Evolutionary conservation across 2,888 invertebrate genomes (phyloP), one percentile per base, ranked within the genome.

Genomic region (Bugula neritina): DNA sequence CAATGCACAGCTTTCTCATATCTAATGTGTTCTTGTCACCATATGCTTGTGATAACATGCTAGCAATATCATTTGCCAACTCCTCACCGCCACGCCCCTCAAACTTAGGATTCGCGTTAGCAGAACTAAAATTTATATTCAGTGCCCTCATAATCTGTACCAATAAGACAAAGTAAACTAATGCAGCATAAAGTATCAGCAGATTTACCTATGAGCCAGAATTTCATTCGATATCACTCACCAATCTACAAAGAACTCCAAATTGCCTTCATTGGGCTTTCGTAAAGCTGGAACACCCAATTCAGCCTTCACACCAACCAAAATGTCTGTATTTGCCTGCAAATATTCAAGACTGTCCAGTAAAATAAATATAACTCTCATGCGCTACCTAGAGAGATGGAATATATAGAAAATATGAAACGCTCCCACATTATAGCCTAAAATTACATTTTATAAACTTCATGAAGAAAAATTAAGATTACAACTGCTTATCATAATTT

Each of bases 211-310:
- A n/a, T n/a, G n/a, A n/a, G n/a, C n/a, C n/a, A n/a, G n/a, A n/a
- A n/a, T n/a, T n/a, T n/a, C n/a, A n/a, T n/a, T n/a, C 43, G 17
- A 17, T 43, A 17, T 43, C 43, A 63, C 84, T 84, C 86, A 94
- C 94, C 95, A 96, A 83, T 98, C 97, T 27, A 97, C 93, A 85
- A 94, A 95, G 85, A 98, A 97, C 81, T 95, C 93, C 52, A 99
- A 86, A 86, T 92, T 91, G 35, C 97, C 97, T 79, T 90, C 88
- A 71, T 89, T 86, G 0, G 93, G 92, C 75, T 87, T 89, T 35
- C 90, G 89, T 1, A 89, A 87, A 74, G 86, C 87, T 1, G 96
- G 94, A 70, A 88, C 86, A 81, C 93, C 94, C 21, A 86, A 76
- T 72, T 86, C 86, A 69, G 84, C 84, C 75, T 86, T 86, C 1